Evolutionary conservation across 2,113 vertebrate species (phyloP), one percentile per base, ranked within the genome.

Genomic region (Fulmarus glacialis): DNA sequence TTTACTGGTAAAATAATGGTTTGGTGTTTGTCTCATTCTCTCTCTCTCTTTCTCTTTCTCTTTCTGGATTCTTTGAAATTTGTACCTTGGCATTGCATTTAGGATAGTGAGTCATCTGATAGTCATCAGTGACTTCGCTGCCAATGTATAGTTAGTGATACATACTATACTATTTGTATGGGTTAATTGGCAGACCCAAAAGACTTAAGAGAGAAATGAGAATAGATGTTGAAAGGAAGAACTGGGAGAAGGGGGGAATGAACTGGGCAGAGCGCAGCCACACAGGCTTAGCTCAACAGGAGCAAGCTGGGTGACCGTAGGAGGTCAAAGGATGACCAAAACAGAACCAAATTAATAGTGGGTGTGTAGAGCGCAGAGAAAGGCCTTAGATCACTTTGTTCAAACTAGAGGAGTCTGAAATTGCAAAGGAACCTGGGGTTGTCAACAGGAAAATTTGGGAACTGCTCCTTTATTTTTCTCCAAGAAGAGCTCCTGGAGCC

Each of bases 231-330:
- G n/a, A 81, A 67, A 71, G 30, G 52, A 53, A 42, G 47, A 59
- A 45, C 1, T 52, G 63, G 81, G 26, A 20, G 30, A n/a, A 45
- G 22, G 2, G 38, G 45, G 8, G 15, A 56, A 67, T 19, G 36
- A 62, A 52, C 12, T 6, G 43, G 24, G 42, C 18, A 72, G 42
- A 18, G 48, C 0, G 0, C n/a, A 59, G 42, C 52, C 45, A 27
- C 17, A 19, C 16, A 8, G 4, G 20, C 68, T 60, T 21, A 24
- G 60, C 60, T 53, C 50, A 53, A 42, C 34, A 82, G 64, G 14
- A 84, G 36, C 40, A 66, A 55, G 30, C 47, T 52, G 38, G 29
- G 26, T 3, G 11, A 32, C 11, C 2, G 1, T 15, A 30, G 72
- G 52, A 77, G 26, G 42, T 32, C 29, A 38, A 38, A 67, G 36